Percentiles rank a stretch among this genome's conserved stretches.
phyloP scores from a whole-genome alignment of 92 coral and sea anemone species.

The Phenganax marumi region DNA sequence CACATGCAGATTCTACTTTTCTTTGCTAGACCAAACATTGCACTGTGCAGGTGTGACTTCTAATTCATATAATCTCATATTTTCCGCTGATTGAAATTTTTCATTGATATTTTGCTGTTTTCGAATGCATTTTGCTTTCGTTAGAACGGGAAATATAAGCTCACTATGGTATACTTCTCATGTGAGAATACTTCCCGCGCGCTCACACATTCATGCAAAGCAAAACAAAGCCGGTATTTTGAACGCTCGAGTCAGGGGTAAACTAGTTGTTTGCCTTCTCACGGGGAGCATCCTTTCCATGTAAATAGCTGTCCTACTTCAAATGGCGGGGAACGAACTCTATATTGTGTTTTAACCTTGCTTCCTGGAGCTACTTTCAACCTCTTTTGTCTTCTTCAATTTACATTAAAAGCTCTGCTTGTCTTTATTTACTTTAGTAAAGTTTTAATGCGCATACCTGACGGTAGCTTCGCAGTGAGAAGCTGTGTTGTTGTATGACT shows the following conservation, averaged over 20 bases:
- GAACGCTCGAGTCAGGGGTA: slow-evolving; percentile 36
- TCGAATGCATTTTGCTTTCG: slow-evolving; percentile 8
- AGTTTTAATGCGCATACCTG: slow-evolving; percentile 38
- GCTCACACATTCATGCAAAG: slow-evolving; percentile 30
- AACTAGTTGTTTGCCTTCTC: slow-evolving; percentile 26
- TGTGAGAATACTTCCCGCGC: background rate
- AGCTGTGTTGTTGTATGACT: slow-evolving; percentile 21
- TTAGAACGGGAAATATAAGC: background rate
- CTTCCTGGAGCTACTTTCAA: slow-evolving; percentile 38
- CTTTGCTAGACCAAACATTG: slow-evolving; percentile 16
- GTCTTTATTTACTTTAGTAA: slow-evolving; percentile 43
- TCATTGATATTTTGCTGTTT: background rate
- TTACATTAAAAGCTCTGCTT: slow-evolving; percentile 35
- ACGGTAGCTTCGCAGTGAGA: slow-evolving; percentile 21
- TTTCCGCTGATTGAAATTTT: slow-evolving; percentile 21
- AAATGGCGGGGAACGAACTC: slow-evolving; percentile 37
- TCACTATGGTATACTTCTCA: background rate
- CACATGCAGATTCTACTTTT: slow-evolving; percentile 24
- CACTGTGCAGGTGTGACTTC: slow-evolving; percentile 8
- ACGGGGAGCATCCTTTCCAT: slow-evolving; percentile 15
- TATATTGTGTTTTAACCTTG: slow-evolving; percentile 21
- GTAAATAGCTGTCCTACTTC: slow-evolving; percentile 42
- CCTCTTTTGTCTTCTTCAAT: slow-evolving; percentile 39
- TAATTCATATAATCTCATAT: slow-evolving; percentile 21
- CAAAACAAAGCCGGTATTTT: slow-evolving; percentile 29